Base-by-base conservation (phyloP, 2,888 invertebrate genomes). In the Pyralis farinalis region DNA sequence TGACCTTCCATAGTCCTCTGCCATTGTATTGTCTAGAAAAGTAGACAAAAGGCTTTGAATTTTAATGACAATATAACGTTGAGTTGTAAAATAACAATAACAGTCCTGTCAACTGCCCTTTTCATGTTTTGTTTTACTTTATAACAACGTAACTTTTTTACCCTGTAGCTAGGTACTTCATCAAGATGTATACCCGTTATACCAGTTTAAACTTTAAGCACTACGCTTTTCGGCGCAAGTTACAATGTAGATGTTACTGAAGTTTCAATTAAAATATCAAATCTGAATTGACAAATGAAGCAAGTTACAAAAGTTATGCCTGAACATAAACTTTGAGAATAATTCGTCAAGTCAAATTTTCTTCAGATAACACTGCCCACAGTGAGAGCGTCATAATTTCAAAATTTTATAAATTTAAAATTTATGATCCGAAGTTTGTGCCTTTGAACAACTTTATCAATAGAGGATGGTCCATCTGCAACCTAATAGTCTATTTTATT, bases 231-330 rank as follows among this genome's bases (percentile, higher is more conserved):
- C 7, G 25, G 25, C 7, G 25, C n/a, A 25, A 7, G 3, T 25
- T 25, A 25, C 1, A 7, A 8, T 25, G 25, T n/a, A 25, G 8
- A 7, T 5, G 25, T 2, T n/a, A 4, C 25, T 25, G 7, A 25
- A 25, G 29, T 37, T 37, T 37, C 37, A 37, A 37, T 37, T 37
- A 21, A 37, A 31, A 37, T 21, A 37, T 31, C 37, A 11, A 12
- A 37, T 37, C 21, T 10, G 29, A 37, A 21, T 37, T 37, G 30
- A 37, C 37, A 37, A 37, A 37, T 37, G 37, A 37, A 37, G 29
- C 11, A 37, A 37, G 37, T 37, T 37, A 10, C 7, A 9, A 21
- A 31, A 37, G 30, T 37, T 30, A 31, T 25, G 22, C 10, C 12
- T 29, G 20, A 12, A 29, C 28, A 36, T 36, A 37, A 35, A 35